Evolutionary conservation across 2,797 vertebrate genomes (phyloP).

Genomic region (Anabacerthia variegaticeps): DNA sequence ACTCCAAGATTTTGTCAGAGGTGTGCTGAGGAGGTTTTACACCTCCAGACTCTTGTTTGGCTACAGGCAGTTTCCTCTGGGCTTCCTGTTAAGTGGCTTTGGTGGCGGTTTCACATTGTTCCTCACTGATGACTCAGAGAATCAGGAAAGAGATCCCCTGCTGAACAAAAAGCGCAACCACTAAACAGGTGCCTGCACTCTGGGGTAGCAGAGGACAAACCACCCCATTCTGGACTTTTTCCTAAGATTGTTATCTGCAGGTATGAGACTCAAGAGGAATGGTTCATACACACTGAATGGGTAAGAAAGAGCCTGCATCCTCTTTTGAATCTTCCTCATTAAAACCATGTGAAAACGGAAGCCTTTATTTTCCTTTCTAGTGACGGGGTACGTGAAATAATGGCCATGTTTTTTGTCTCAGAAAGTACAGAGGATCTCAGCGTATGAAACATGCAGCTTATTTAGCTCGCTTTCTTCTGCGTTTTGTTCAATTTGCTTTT

Average conservation of each 20-base stretch:
- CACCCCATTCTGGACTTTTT: constrained; percentile 83
- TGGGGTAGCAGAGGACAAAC: constrained; percentile 53
- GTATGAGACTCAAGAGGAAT: constrained; percentile 86
- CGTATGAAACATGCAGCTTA: accelerated
- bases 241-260: constrained; percentile 81
- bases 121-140: constrained; percentile 56
- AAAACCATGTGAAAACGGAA: not conserved
- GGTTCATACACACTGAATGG: constrained; percentile 86
- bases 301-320: constrained; percentile 72
- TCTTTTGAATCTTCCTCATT: not conserved
- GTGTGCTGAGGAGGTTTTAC: not conserved
- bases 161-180: constrained; percentile 17
- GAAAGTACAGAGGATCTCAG: not conserved
- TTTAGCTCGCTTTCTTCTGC: not conserved
- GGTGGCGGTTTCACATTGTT: constrained; percentile 51
- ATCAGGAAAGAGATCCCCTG: constrained; percentile 65
- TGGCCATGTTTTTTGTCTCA: not conserved
- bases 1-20: not conserved
- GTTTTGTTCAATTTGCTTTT: not conserved
- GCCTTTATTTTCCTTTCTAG: not conserved
- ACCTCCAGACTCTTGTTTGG: constrained; percentile 47
- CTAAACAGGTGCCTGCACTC: constrained; percentile 67
- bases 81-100: constrained; percentile 55
- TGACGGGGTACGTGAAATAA: not conserved
- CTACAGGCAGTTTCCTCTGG: constrained; percentile 61